Evolutionary conservation across 2,797 vertebrate species (phyloP), one percentile per base, ranked within the genome.

Genomic region (Pipistrellus nathusii): DNA sequence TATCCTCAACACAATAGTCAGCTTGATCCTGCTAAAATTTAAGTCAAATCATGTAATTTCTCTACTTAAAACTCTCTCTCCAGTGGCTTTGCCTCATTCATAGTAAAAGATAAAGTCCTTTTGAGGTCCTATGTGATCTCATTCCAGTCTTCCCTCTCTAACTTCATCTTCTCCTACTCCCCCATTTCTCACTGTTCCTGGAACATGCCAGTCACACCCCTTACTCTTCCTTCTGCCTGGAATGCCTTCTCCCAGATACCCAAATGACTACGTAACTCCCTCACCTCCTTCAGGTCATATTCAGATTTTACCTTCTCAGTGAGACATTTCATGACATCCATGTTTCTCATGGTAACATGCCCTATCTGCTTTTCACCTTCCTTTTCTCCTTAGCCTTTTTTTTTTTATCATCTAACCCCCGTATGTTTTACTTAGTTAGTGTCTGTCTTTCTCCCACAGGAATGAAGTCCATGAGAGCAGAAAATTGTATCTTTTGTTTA

Each of bases 41-140:
- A 44, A 88, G 53, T 90, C 72, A 90, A 35, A 66, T 86, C 59
- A 72, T 41, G 32, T 35, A 20, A 72, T 92, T 85, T 25, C 30
- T 89, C 41, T 57, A 18, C 41, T 90, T 94, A 72, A 92, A 93
- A 94, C 30, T 73, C 14, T 92, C 25, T 73, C 14, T 14, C 32
- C 44, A 77, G 51, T 62, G 62, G 46, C 25, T 86, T 59, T 46
- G 13, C 81, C 66, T 84, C 81, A 84, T 91, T 96, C 55, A 83
- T 13, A 57, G 30, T 55, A 62, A 82, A 59, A 77, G 64, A 72
- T 23, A 83, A 82, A 77, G 23, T 76, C 44, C 11, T 80, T 41
- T 7, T 3, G 44, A 78, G 23, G 12, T 8, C 64, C n/a, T 76
- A 32, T 6, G 55, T 68, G 23, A 69, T 55, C 15, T 94, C 44